Conservation (phyloP, 2,888 invertebrate genomes). For the Exephanes ischioxanthus region DNA sequence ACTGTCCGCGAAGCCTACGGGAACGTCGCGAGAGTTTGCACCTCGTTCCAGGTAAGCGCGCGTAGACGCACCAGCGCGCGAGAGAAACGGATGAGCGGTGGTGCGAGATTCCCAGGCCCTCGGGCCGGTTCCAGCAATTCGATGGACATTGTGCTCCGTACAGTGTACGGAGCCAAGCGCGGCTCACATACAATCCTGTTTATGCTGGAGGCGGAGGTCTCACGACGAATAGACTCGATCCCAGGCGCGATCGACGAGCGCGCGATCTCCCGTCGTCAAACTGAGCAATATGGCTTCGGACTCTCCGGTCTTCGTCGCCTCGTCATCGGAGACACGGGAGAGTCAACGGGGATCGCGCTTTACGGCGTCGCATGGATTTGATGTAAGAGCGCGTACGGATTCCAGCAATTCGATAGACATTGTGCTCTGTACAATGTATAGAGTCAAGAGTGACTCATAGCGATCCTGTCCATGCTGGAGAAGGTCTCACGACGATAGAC, state of each 20-base stretch:
- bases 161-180: conserved; percentile 37
- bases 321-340: too few relatives aligned
- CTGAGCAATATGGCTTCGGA: conserved; percentile 27
- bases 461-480: conserved; percentile 55
- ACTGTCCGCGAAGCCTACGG: neutral
- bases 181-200: conserved; percentile 58
- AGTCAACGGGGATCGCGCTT: too few relatives aligned
- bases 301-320: conserved; percentile 21
- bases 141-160: conserved; percentile 23
- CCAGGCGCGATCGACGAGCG: conserved; percentile 41
- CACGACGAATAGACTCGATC: conserved; percentile 51
- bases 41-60: neutral
- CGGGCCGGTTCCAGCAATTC: conserved; percentile 23
- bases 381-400: neutral
- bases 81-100: neutral
- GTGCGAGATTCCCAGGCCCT: conserved; percentile 35
- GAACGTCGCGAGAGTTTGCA: neutral
- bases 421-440: conserved; percentile 28
- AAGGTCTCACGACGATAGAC: conserved; percentile 37
- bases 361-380: too few relatives aligned
- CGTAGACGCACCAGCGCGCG: neutral
- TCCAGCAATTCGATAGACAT: conserved; percentile 30
- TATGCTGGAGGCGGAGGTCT: conserved; percentile 30
- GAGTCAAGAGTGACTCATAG: conserved; percentile 34
- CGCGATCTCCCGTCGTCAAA: conserved; percentile 47